Base-by-base conservation (phyloP, 2,888 invertebrate species). In the Synanthedon andrenaeformis region DNA sequence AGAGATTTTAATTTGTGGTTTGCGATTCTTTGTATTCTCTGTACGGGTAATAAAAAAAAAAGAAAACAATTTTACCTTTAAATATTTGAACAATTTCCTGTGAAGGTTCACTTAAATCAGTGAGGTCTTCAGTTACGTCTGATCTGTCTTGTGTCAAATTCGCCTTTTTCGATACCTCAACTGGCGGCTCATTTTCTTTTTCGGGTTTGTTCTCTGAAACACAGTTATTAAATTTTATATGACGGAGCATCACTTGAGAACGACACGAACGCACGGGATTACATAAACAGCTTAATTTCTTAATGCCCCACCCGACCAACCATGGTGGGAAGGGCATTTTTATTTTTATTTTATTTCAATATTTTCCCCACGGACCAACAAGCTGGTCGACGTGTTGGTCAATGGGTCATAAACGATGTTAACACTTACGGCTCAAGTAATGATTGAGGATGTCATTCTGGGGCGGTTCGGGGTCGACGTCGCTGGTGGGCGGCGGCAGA, bases 11-110 rank as follows among this genome's bases (percentile, higher is more conserved):
- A 23, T 23, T 23, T 23, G 23, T 23, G 23, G 23, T 23, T 23
- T 5, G 23, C 5, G 23, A 23, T 23, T 1, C 23, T 4, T 23
- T 23, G 23, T 5, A 23, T 4, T 23, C 23, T n/a, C n/a, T n/a
- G 23, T 23, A 23, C 23, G 1, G 23, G 1, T 23, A 23, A 5
- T 23, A 23, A 23, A 23, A 23, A 1, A 17, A 17, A 17, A 42
- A 13, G 1, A 23, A n/a, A 10, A 11, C 12, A 12, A 14, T n/a
- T 14, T 14, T 55, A 82, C 85, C 85, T 72, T 72, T 77, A 58
- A 85, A 86, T 76, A 86, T 85, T 58, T 83, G 85, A 54, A 85
- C 85, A 0, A 82, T 66, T 52, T 82, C 82, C 42, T 83, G 83
- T 0, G 83, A 82, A 3, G 72, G 77, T 1, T 85, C 82, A 49